Conservation (phyloP, 2,888 invertebrate genomes). For the Falcaria lacertinaria region DNA sequence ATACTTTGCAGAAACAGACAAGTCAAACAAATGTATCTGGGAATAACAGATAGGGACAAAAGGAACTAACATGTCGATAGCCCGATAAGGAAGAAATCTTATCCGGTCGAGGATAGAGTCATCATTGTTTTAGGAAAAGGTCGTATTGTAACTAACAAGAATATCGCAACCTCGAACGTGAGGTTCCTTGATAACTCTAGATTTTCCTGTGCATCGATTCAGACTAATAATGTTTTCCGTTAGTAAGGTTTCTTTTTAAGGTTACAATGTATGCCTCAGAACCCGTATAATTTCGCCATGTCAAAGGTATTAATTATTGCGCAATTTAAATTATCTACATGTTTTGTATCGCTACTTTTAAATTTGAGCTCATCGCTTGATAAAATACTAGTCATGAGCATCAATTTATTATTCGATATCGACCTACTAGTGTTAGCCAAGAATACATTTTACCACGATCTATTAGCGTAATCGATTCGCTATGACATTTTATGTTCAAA, state of each 20-base stretch:
- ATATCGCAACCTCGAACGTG: constrained; percentile 54
- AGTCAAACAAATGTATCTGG: neutral
- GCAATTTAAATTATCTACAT: too few species aligned
- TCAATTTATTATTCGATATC: neutral
- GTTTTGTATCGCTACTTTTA: too few species aligned
- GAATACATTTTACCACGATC: neutral
- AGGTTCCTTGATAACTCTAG: constrained; percentile 46
- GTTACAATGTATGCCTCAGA: too few species aligned
- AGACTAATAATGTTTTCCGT: constrained; percentile 5
- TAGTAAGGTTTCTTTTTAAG: neutral
- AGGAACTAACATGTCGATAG: neutral
- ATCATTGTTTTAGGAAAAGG: neutral
- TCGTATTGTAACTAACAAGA: constrained; percentile 6
- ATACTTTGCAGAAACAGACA: too few species aligned
- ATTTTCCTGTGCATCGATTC: constrained; percentile 29
- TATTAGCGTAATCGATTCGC: constrained; percentile 13
- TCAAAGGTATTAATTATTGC: too few species aligned
- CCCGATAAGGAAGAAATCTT: constrained; percentile 1
- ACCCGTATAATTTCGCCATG: too few species aligned
- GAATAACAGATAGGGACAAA: neutral
- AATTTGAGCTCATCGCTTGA: too few species aligned
- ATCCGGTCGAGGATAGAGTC: neutral
- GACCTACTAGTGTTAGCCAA: neutral
- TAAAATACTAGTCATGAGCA: neutral
- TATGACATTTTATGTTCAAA: constrained; percentile 3